Base-by-base conservation (phyloP, 2,888 invertebrate genomes). In the Habrosyne pyritoides region DNA sequence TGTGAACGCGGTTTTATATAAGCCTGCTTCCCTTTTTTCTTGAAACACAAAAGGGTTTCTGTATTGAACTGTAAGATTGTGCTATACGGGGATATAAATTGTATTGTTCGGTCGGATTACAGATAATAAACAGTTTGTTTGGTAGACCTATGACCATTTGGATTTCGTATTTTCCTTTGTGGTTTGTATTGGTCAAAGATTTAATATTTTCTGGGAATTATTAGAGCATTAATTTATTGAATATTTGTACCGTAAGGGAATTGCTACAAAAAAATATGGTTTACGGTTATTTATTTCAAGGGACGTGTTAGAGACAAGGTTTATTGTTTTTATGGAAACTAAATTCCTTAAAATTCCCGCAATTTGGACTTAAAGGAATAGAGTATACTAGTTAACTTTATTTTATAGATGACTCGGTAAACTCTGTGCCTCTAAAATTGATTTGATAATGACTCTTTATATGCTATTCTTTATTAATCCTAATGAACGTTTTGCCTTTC, bases 101-200 rank as follows among this genome's bases (percentile, higher is more conserved):
- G 79, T 75, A 79, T 81, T 79, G 77, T 78, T 71, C 71, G 66
- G 61, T 61, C 52, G 78, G 77, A 80, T 84, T 79, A 78, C 54
- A 66, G 74, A 75, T 77, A 75, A 75, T 81, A 79, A 80, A 80
- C 71, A 71, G 76, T 74, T 75, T 79, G 68, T 75, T 71, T 61
- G 56, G 63, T 52, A 12, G 53, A 55, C 58, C 59, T 58, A 50
- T 55, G 59, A 57, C 63, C 65, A 64, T 64, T 64, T 63, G 58
- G 60, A 53, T 62, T 63, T 33, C 61, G 55, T 42, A 56, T 53
- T 60, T 60, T 57, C 46, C n/a, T 47, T 55, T 55, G 51, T 53
- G 49, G 53, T 10, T 51, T 30, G 55, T 36, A 10, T 53, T 10
- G 47, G 26, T 47, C 47, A 33, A 22, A 48, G 21, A 47, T 48